Evolutionary conservation across 2,113 vertebrate species (phyloP).

Genomic region (Erythrolamprus reginae): DNA sequence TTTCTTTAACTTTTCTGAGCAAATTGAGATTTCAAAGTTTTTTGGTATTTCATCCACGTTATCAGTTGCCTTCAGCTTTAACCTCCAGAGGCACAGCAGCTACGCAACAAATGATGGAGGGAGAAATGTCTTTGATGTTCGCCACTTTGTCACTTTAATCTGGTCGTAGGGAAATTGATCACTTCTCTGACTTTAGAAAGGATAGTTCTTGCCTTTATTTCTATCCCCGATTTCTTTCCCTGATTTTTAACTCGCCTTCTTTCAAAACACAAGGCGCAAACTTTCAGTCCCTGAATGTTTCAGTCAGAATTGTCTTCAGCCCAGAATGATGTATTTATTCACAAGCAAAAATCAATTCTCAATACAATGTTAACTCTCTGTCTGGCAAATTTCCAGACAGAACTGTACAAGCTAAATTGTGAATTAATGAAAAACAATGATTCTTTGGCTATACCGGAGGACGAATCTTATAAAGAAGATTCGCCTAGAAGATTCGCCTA

Average conservation of each 20-base stretch:
- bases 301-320: neutral
- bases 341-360: neutral
- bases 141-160: constrained; percentile 47
- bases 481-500: too few relatives aligned
- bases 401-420: neutral
- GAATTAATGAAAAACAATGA: neutral
- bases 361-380: neutral
- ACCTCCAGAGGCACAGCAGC: constrained; percentile 21
- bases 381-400: neutral
- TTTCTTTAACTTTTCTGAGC: constrained; percentile 33
- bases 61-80: constrained; percentile 49
- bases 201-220: too few relatives aligned
- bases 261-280: too few relatives aligned
- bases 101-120: constrained; percentile 18
- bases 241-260: constrained; percentile 1
- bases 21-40: constrained; percentile 30
- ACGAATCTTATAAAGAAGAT: neutral
- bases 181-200: constrained; percentile 39
- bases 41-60: constrained; percentile 58
- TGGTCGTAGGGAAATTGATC: constrained; percentile 44
- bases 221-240: too few relatives aligned
- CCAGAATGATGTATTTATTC: neutral
- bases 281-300: neutral
- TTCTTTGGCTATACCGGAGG: neutral
- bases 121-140: constrained; percentile 14